Evolutionary conservation across 1,140 invertebrate species (phyloP).

Genomic region (Olivierus martensii): DNA sequence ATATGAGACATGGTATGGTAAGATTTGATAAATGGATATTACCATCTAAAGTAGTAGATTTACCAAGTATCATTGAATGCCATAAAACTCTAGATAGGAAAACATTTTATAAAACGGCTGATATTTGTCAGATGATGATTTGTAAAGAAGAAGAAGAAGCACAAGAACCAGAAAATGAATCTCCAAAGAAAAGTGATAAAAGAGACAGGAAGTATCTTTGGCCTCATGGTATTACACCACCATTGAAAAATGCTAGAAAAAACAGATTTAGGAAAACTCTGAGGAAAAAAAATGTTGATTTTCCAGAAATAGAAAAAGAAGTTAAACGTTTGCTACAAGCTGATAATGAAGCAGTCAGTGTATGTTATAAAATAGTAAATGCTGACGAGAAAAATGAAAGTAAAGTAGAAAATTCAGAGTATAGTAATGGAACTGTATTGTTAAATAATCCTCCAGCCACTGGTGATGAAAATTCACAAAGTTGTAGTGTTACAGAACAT

Average conservation of each 20-base stretch:
- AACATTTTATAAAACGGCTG: slow-evolving; percentile 93
- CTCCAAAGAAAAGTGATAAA: slow-evolving; percentile 63
- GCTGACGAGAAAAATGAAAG: slow-evolving; percentile 49
- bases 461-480: slow-evolving; percentile 18
- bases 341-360: slow-evolving; percentile 81
- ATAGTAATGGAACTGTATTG: not conserved
- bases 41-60: slow-evolving; percentile 73
- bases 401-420: slow-evolving; percentile 24
- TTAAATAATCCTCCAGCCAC: slow-evolving; percentile 3
- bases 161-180: slow-evolving; percentile 59
- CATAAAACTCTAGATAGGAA: slow-evolving; percentile 92
- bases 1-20: slow-evolving; percentile 78
- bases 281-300: slow-evolving; percentile 93
- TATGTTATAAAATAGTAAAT: slow-evolving; percentile 84
- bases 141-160: slow-evolving; percentile 62
- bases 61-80: slow-evolving; percentile 85
- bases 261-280: slow-evolving; percentile 87
- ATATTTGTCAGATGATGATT: slow-evolving; percentile 71
- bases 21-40: slow-evolving; percentile 75
- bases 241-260: slow-evolving; percentile 86
- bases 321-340: slow-evolving; percentile 71
- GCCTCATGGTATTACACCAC: slow-evolving; percentile 87
- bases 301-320: slow-evolving; percentile 96
- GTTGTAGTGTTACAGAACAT: slow-evolving; percentile 40
- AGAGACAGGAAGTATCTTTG: slow-evolving; percentile 91